Base-by-base conservation (phyloP, 2,888 invertebrate genomes). In the Busseola fusca region DNA sequence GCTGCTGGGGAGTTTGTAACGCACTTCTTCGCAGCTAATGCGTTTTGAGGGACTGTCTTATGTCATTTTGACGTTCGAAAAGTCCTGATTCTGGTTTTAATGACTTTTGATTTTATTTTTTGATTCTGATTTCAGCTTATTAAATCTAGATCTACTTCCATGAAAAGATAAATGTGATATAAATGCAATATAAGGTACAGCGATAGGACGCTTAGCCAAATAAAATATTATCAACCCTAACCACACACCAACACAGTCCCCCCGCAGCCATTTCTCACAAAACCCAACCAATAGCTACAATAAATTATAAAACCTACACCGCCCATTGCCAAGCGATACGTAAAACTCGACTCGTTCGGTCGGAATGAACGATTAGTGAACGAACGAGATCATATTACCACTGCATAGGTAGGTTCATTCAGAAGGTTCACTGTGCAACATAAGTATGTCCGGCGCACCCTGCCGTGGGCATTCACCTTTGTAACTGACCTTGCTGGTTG, bases 341-440 rank as follows among this genome's bases (percentile, higher is more conserved):
- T 93, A 91, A 91, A 92, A 89, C 91, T 82, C 84, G 81, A 90
- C 77, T 77, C 92, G 87, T 76, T 89, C 90, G 87, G 76, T 90
- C 88, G 93, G 92, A 93, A 93, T 90, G 86, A 90, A 89, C 93
- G 93, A 94, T 94, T 93, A 93, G 88, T 87, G 90, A 88, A 91
- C 88, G 92, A 88, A 89, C 87, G 76, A 88, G 91, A 91, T 92
- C 93, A 90, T 91, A 90, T 92, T 93, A 80, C 88, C 87, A 58
- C n/a, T 62, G 37, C 52, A 63, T 62, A 59, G 87, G 83, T 21
- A 82, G 69, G 16, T 62, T 14, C 10, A n/a, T 27, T 58, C 74
- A 80, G 79, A 80, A 80, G 78, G 54, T 67, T 60, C 57, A 64
- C 14, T 18, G 10, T 59, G 76, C 52, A 59, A 40, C 37, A 25